Percentiles rank a stretch among this genome's conserved stretches.
Evolutionary conservation across 2,113 vertebrate genomes (phyloP).

Genomic region (Pachyramphus minor): DNA sequence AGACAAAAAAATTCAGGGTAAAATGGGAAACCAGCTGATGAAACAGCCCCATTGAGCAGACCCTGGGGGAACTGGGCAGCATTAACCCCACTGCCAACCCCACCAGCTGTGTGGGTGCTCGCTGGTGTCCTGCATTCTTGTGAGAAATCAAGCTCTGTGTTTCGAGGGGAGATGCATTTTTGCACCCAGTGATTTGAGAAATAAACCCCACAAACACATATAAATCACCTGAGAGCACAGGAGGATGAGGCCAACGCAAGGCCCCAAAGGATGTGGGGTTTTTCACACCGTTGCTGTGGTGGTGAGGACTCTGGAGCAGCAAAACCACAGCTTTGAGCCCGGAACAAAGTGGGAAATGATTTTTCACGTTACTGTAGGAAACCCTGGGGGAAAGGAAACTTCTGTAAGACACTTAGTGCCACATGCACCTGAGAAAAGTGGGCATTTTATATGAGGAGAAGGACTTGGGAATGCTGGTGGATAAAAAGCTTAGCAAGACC

Average conservation of each 20-base stretch:
- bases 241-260: neutral
- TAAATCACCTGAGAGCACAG: neutral
- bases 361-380: neutral
- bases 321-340: neutral
- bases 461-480: neutral
- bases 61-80: neutral
- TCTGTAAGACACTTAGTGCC: neutral
- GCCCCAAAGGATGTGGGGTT: neutral
- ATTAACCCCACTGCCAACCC: neutral
- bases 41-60: neutral
- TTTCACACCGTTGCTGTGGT: neutral
- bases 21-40: neutral
- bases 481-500: neutral
- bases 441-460: neutral
- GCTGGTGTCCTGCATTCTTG: rapidly evolving
- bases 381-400: neutral
- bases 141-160: neutral
- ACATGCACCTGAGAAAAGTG: neutral
- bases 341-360: neutral
- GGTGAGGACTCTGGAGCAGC: neutral
- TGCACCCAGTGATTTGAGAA: rapidly evolving
- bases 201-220: neutral
- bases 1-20: neutral
- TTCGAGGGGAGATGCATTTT: neutral
- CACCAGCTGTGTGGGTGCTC: neutral